Conservation (phyloP, 2,797 vertebrate species). For the Micropoecilia bifurca region DNA sequence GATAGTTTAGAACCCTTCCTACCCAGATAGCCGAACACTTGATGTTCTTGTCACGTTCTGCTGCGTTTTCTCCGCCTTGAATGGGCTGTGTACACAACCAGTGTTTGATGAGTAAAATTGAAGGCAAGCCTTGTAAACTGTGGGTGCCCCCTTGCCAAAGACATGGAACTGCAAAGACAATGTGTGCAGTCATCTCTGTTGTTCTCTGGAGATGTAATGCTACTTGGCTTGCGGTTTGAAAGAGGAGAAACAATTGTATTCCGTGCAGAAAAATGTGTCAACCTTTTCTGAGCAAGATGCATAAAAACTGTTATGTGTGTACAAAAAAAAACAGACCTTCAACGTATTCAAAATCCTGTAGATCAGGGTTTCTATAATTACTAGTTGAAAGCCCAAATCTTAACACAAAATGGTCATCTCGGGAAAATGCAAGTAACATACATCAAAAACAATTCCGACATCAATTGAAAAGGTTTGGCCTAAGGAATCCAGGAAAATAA, state of each 20-base stretch:
- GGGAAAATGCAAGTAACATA: neutral
- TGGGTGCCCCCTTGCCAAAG: slow-evolving; percentile 78
- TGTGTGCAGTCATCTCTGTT: slow-evolving; percentile 70
- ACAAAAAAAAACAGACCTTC: slow-evolving; percentile 4
- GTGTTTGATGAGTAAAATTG: slow-evolving; percentile 89
- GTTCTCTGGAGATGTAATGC: slow-evolving; percentile 67
- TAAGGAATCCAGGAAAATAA: neutral
- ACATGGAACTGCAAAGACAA: slow-evolving; percentile 76
- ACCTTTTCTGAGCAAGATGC: slow-evolving; percentile 21
- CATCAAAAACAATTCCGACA: neutral
- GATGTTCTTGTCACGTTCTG: slow-evolving; percentile 85
- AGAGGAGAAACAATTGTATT: slow-evolving; percentile 27
- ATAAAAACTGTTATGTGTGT: neutral
- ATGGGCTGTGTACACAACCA: slow-evolving; percentile 84
- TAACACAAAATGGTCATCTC: neutral
- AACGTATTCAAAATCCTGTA: neutral
- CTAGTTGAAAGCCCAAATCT: slow-evolving; percentile 1
- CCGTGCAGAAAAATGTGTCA: neutral
- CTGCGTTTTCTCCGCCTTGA: slow-evolving; percentile 81
- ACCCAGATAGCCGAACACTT: slow-evolving; percentile 82
- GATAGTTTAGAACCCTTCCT: slow-evolving; percentile 78
- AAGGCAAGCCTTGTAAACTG: slow-evolving; percentile 85
- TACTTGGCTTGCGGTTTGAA: slow-evolving; percentile 60
- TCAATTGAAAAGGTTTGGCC: neutral
- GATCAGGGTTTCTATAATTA: neutral